Base-by-base conservation (phyloP, 92 coral and sea anemone genomes). In the Epizoanthus fatuus region DNA sequence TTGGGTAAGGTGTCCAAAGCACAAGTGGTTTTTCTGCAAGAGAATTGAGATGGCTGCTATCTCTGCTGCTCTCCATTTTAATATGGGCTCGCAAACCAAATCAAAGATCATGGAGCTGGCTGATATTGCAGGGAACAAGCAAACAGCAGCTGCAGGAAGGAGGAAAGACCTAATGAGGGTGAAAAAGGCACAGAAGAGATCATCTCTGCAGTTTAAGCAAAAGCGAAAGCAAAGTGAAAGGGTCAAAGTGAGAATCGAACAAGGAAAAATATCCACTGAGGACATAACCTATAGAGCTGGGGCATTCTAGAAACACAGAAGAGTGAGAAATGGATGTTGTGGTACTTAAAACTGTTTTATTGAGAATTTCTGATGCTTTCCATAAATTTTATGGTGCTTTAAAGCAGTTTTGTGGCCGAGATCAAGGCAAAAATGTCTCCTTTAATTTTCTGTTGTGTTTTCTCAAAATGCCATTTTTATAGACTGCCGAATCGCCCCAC, bases 1-100 rank as follows among this genome's bases (percentile, higher is more conserved):
- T 68, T 86, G 79, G 85, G 52, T 70, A 16, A 64, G 89, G 45
- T 86, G 89, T 17, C 89, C 89, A 17, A 77, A 86, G 53, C 66
- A 77, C 39, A 86, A 76, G 42, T 86, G 89, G 85, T 67, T 62
- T 66, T 83, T 69, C 54, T 64, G 84, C 17, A 86, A 86, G 79
- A 38, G 73, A 13, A 63, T 86, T 5, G 85, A 78, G 4, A 39
- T 77, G 85, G 90, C 86, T 66, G 69, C 85, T 12, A 42, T 58
- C 38, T 79, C 90, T 25, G 85, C 64, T 7, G 47, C 64, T 14
- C 35, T 86, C 3, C 83, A 74, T 12, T 85, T 85, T 55, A 52
- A 62, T 5, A 35, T 47, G n/a, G 83, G 89, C 15, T 55, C 84
- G 1, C 45, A 44, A 20, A 83, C 89, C 14, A 85, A 85, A 57